Conservation (phyloP, 2,888 invertebrate species). For the Lamellibrachia columna region DNA sequence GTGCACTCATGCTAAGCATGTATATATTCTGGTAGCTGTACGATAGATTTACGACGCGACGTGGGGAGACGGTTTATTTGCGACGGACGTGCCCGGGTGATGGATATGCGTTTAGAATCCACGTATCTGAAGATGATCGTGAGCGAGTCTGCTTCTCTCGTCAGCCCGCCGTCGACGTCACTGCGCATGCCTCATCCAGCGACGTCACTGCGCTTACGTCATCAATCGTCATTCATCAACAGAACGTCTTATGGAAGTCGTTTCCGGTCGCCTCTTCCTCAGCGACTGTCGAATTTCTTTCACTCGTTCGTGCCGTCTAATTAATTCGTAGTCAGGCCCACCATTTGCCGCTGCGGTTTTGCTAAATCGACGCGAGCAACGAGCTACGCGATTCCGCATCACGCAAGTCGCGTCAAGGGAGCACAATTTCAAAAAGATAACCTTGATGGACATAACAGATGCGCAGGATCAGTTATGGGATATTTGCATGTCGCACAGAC, state of each 20-base stretch:
- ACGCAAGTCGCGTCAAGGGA: neutral
- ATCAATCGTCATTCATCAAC: neutral
- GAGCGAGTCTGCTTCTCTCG: neutral
- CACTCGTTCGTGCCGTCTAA: neutral
- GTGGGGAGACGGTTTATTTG: neutral
- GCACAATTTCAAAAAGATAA: conserved; percentile 16
- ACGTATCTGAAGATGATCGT: neutral
- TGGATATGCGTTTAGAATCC: conserved; percentile 1
- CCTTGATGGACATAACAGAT: conserved; percentile 3
- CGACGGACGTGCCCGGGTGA: neutral
- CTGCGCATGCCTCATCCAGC: neutral
- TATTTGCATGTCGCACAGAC: conserved; percentile 1
- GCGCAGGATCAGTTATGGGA: neutral
- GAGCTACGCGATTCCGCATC: neutral
- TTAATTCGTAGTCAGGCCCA: neutral
- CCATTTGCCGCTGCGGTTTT: neutral
- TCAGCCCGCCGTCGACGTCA: neutral
- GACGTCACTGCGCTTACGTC: conserved; percentile 6
- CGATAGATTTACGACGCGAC: neutral
- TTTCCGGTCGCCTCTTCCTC: conserved; percentile 6
- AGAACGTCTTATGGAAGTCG: neutral
- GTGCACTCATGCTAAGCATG: too few species aligned
- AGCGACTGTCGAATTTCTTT: neutral
- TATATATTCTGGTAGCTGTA: neutral
- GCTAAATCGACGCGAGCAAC: conserved; percentile 11